Percentiles rank a stretch among this genome's conserved stretches.
Conservation (phyloP, 2,888 invertebrate species). For the Formica aserva region DNA sequence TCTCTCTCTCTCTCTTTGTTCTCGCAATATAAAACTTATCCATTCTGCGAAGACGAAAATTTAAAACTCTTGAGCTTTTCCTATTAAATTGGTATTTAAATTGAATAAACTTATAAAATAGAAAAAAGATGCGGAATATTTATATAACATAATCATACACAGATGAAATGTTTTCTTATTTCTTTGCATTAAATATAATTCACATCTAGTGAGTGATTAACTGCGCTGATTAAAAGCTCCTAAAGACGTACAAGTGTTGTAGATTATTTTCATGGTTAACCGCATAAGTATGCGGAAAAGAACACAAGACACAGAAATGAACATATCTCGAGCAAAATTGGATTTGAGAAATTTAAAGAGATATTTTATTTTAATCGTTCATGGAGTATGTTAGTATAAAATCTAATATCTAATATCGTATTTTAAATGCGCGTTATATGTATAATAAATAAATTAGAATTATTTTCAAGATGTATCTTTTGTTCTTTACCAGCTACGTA, state of each 20-base stretch:
- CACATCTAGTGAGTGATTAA: not conserved
- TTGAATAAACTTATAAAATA: not conserved
- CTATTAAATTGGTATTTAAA: not conserved
- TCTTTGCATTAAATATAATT: not conserved
- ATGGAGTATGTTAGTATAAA: not conserved
- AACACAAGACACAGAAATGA: not conserved
- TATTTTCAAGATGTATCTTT: not conserved
- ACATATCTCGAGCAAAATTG: not conserved
- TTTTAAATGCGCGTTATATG: not conserved
- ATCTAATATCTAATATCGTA: not conserved
- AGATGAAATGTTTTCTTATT: not conserved
- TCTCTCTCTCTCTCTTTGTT: not conserved
- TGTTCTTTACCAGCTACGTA: not conserved
- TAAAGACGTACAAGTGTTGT: not conserved
- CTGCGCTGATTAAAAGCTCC: not conserved
- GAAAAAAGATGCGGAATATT: not conserved
- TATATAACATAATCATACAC: no score
- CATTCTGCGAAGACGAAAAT: not conserved
- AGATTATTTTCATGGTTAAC: conserved; percentile 28
- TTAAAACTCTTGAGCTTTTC: not conserved
- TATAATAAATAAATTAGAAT: not conserved
- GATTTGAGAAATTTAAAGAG: not conserved
- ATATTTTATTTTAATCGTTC: conserved; percentile 2
- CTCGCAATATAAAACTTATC: not conserved
- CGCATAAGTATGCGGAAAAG: not conserved